A percentile compares a stretch with the other conserved stretches of the same genome.
These are phyloP conservation scores for Threskiornis aethiopicus DNA, from an alignment of 2,797 vertebrate species.

Conservation along the genomic window DNA sequence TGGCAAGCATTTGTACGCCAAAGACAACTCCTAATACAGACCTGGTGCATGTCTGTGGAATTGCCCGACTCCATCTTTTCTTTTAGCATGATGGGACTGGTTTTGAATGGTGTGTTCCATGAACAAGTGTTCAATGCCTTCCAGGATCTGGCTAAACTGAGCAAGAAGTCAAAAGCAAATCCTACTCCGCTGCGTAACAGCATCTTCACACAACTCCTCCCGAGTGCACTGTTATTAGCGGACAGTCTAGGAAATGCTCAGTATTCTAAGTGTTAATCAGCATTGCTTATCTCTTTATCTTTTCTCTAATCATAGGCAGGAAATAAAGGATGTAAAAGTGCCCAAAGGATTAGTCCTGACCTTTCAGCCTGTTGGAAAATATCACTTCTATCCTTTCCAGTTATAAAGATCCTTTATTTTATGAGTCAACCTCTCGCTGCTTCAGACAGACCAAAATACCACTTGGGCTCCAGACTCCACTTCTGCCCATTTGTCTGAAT, in stretches of 20 bases:
- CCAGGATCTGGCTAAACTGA: not conserved
- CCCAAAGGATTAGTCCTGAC: not conserved
- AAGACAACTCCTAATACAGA: not conserved
- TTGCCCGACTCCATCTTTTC: not conserved
- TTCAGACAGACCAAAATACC: not conserved
- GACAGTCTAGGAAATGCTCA: not conserved
- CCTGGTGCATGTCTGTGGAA: not conserved
- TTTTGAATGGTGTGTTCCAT: not conserved
- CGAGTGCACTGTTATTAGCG: not conserved
- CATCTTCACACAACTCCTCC: not conserved
- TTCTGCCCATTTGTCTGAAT: not conserved
- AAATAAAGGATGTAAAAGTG: not conserved
- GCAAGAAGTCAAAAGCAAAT: not conserved
- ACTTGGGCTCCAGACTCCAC: not conserved
- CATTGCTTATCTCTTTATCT: not conserved
- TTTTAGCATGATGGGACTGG: not conserved
- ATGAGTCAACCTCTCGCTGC: not conserved
- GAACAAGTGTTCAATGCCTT: not conserved
- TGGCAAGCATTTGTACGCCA: not conserved
- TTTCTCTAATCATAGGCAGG: not conserved
- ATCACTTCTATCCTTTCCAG: not conserved
- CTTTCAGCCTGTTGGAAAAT: not conserved
- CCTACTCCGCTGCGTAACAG: not conserved
- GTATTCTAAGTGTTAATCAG: not conserved
- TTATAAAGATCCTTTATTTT: not conserved